phyloP scores from a whole-genome alignment of 1,140 invertebrate species.

The Musca domestica region DNA sequence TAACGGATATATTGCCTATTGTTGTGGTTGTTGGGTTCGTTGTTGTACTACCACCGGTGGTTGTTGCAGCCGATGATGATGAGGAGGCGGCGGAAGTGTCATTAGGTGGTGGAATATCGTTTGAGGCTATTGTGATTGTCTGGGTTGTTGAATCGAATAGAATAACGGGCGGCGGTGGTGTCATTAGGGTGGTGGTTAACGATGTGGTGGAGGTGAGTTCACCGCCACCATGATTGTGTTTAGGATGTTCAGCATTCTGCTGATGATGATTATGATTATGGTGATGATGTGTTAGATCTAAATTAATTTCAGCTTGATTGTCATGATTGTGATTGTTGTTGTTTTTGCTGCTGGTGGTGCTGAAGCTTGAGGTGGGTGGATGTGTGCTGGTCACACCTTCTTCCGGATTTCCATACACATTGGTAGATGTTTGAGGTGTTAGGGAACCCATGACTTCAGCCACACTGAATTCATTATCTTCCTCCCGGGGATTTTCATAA shows the following conservation, averaged over 20 bases:
- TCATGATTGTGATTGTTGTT: too few species aligned
- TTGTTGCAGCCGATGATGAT: slow-evolving; percentile 10
- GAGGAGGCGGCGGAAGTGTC: not conserved
- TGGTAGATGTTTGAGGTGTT: not conserved
- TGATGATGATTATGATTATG: slow-evolving; percentile 19
- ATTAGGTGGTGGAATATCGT: not conserved
- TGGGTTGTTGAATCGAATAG: slow-evolving; percentile 16
- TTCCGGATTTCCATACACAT: too few species aligned
- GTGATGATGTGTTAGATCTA: not conserved
- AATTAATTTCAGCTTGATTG: too few species aligned
- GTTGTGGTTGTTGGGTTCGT: too few species aligned
- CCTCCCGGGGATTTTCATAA: not conserved
- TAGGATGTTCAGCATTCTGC: slow-evolving; percentile 4
- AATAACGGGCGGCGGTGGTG: not conserved
- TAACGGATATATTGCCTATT: too few species aligned
- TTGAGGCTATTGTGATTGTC: slow-evolving; percentile 15
- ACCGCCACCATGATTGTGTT: slow-evolving; percentile 1
- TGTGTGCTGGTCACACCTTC: not conserved
- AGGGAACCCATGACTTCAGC: not conserved
- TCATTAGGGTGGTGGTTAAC: slow-evolving; percentile 7
- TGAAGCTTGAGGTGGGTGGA: not conserved
- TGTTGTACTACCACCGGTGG: not conserved
- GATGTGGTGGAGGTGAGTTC: slow-evolving; percentile 7
- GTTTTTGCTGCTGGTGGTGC: not conserved
- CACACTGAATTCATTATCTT: not conserved